phyloP scores from a whole-genome alignment of 2,797 vertebrate species.

The Picus viridis region DNA sequence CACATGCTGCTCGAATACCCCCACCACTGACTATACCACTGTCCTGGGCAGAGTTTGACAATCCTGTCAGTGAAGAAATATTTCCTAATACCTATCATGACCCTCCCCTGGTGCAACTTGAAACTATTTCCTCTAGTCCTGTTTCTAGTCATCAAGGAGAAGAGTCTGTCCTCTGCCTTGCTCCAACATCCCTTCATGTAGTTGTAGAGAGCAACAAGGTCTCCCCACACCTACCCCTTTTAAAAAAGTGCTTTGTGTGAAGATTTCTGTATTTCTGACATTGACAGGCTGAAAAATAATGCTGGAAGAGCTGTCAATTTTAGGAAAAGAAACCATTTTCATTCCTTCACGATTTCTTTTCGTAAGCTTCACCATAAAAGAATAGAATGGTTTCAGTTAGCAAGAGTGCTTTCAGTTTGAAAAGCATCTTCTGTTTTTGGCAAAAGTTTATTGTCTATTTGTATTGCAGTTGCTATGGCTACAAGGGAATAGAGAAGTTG shows the following conservation, averaged over 20 bases:
- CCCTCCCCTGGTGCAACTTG: too few species aligned
- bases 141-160: too few species aligned
- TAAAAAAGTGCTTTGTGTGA: not conserved
- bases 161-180: too few species aligned
- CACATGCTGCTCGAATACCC: too few species aligned
- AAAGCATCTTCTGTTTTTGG: not conserved
- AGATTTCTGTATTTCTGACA: not conserved
- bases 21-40: too few species aligned
- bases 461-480: not conserved
- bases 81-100: too few species aligned
- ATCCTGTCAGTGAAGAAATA: too few species aligned
- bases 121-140: too few species aligned
- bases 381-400: not conserved
- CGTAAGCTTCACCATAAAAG: not conserved
- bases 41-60: too few species aligned
- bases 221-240: not conserved
- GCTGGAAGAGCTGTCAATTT: not conserved
- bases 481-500: not conserved
- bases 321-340: not conserved
- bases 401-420: not conserved
- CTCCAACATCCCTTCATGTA: too few species aligned
- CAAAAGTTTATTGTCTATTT: not conserved
- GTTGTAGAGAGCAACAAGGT: too few species aligned
- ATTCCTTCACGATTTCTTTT: not conserved
- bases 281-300: not conserved